Base-by-base conservation (phyloP, 2,113 vertebrate genomes). In the Cryptotis parvus region DNA sequence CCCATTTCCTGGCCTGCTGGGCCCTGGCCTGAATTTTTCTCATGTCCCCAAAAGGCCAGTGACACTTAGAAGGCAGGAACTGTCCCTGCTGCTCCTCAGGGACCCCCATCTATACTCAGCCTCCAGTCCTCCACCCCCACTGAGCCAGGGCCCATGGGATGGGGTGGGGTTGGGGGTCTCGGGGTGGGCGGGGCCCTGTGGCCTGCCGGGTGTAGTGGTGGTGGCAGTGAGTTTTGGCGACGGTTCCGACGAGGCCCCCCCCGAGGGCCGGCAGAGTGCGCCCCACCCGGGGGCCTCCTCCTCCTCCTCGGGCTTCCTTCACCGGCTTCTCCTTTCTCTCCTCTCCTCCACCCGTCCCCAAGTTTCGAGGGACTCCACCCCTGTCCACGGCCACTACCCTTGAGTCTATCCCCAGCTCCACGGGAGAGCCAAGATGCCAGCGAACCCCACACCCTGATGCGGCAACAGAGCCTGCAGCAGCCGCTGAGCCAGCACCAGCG, bases 391-490 rank as follows among this genome's bases (percentile, higher is more conserved):
- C 98, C 92, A 99, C 99, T 97, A 99, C 99, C 96, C 97, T 99
- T 98, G 99, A 99, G 96, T 99, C 99, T 98, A 98, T 99, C 97
- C 98, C 99, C 94, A 99, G 98, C 96, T 99, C 99, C 81, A 98
- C 98, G 70, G 98, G 97, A 80, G 98, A 98, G 82, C 97, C 97
- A 96, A 98, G 97, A 97, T 98, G 98, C 97, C 97, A 98, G 94
- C 98, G 99, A n/a, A 95, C 99, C 99, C 81, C 98, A 98, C 97
- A 99, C 99, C 22, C 98, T 99, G 96, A 96, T 98, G 92, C 99
- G 99, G 97, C 99, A 99, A 97, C 99, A 99, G 97, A 99, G 99
- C 84, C 99, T 99, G 81, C 99, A 99, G 97, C 99, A 99, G 97
- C 99, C 99, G 70, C 98, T 99, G 95, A 98, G 98, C 97, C 99